Evolutionary conservation across 2,888 invertebrate genomes (phyloP).

Genomic region (Nomada hirtipes): DNA sequence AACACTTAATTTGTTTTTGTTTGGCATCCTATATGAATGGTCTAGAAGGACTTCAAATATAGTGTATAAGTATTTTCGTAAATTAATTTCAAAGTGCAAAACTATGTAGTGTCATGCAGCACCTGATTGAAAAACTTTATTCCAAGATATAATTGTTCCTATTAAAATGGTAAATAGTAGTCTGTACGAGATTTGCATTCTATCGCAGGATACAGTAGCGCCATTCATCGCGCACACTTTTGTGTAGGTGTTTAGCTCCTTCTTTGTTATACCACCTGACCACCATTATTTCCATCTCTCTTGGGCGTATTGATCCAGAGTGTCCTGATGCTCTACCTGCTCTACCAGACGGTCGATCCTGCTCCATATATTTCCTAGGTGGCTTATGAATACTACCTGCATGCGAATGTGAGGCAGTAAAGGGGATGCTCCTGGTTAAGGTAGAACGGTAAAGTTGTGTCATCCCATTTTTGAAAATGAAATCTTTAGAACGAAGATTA

Average conservation of each 20-base stretch:
- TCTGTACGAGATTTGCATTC: slow-evolving; percentile 23
- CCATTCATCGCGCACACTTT: slow-evolving; percentile 45
- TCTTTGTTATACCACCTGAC: slow-evolving; percentile 45
- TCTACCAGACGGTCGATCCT: slow-evolving; percentile 72
- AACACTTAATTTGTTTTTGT: too few species aligned
- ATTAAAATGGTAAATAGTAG: not conserved
- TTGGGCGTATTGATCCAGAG: slow-evolving; percentile 78
- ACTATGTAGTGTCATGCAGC: not conserved
- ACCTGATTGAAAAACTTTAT: not conserved
- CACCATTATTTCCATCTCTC: slow-evolving; percentile 65
- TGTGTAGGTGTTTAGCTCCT: slow-evolving; percentile 60
- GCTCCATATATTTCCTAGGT: slow-evolving; percentile 66
- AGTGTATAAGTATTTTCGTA: not conserved
- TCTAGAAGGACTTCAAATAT: not conserved
- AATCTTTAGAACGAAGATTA: not conserved
- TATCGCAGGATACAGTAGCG: slow-evolving; percentile 46
- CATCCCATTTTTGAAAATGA: not conserved
- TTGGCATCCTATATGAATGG: too few species aligned
- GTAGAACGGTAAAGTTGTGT: not conserved
- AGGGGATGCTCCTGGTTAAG: not conserved
- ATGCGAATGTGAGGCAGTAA: slow-evolving; percentile 12
- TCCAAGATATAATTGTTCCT: not conserved
- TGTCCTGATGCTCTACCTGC: slow-evolving; percentile 73
- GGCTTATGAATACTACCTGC: slow-evolving; percentile 31
- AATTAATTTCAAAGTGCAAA: not conserved